Evolutionary conservation across 2,797 vertebrate species (phyloP).

Genomic region (Ctenopoma multispine): DNA sequence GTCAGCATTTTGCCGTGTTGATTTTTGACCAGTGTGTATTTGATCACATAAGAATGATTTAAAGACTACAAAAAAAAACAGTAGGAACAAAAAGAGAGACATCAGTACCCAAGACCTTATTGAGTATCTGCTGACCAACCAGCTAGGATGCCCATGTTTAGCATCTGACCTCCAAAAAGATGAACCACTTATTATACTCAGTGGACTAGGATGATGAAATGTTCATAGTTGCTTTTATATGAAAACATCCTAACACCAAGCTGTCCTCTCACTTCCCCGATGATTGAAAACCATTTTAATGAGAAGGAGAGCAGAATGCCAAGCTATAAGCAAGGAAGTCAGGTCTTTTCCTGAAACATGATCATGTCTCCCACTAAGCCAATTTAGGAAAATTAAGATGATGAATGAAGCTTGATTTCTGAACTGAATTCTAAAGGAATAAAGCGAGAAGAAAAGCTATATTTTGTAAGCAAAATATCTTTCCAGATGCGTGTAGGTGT

Average conservation of each 20-base stretch:
- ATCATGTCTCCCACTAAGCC: slow-evolving; percentile 6
- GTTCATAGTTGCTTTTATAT: slow-evolving; percentile 47
- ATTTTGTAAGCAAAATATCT: slow-evolving; percentile 29
- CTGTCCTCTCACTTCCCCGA: slow-evolving; percentile 10
- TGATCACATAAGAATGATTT: background rate
- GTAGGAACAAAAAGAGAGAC: slow-evolving; percentile 13
- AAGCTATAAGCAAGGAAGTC: slow-evolving; percentile 29
- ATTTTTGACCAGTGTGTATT: background rate
- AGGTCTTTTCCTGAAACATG: slow-evolving; percentile 12
- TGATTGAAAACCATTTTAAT: slow-evolving; percentile 22
- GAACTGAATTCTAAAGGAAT: background rate
- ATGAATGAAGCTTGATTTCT: background rate
- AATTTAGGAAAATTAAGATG: background rate
- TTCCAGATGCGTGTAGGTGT: slow-evolving; percentile 6
- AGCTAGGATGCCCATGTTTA: slow-evolving; percentile 32
- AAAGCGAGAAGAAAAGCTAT: background rate
- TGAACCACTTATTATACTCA: slow-evolving; percentile 30
- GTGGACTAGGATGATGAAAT: slow-evolving; percentile 29
- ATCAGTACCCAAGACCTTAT: slow-evolving; percentile 13
- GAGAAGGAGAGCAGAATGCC: slow-evolving; percentile 11
- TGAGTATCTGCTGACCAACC: slow-evolving; percentile 27
- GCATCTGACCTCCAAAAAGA: slow-evolving; percentile 56
- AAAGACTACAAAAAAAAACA: background rate
- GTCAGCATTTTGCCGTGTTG: background rate
- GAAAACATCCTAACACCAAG: slow-evolving; percentile 12